phyloP scores from a whole-genome alignment of 2,113 vertebrate species.

The Salvelinus sp. region DNA sequence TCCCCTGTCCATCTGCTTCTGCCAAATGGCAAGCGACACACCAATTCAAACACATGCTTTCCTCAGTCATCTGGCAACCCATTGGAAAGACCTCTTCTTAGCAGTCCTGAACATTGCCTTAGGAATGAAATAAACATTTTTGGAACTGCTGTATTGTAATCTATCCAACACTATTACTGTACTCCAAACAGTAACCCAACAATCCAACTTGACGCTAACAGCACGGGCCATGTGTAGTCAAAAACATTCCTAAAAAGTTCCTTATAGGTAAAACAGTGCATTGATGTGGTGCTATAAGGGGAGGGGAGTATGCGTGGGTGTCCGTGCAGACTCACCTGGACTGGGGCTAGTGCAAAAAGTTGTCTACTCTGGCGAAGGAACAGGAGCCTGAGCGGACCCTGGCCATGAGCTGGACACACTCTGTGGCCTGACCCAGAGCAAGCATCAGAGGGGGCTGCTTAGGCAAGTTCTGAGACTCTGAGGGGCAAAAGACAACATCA shows the following conservation, averaged over 20 bases:
- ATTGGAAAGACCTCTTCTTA: conserved; percentile 70
- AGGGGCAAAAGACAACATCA: background rate
- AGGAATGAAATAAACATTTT: conserved; percentile 37
- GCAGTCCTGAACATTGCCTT: conserved; percentile 75
- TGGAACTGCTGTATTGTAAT: background rate
- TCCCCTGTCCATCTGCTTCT: conserved; percentile 48
- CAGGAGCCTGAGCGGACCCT: conserved; percentile 93
- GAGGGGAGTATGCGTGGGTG: background rate
- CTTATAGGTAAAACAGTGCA: too few relatives aligned
- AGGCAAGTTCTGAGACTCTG: conserved; percentile 98
- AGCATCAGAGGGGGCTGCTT: conserved; percentile 98
- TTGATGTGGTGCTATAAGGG: background rate
- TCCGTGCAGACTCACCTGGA: conserved; percentile 59
- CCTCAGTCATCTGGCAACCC: conserved; percentile 67
- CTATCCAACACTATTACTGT: background rate
- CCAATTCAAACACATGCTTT: conserved; percentile 71
- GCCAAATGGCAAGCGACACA: conserved; percentile 64
- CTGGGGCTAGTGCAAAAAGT: conserved; percentile 95
- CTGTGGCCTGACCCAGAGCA: conserved; percentile 94
- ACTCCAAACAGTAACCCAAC: too few relatives aligned
- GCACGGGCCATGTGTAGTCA: too few relatives aligned
- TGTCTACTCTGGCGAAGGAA: conserved; percentile 97
- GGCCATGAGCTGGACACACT: conserved; percentile 97
- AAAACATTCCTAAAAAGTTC: too few relatives aligned
- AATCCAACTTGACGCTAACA: too few relatives aligned